Evolutionary conservation across 2,888 invertebrate genomes (phyloP), one percentile per base, ranked within the genome.

Genomic region (Apodemia mormo): DNA sequence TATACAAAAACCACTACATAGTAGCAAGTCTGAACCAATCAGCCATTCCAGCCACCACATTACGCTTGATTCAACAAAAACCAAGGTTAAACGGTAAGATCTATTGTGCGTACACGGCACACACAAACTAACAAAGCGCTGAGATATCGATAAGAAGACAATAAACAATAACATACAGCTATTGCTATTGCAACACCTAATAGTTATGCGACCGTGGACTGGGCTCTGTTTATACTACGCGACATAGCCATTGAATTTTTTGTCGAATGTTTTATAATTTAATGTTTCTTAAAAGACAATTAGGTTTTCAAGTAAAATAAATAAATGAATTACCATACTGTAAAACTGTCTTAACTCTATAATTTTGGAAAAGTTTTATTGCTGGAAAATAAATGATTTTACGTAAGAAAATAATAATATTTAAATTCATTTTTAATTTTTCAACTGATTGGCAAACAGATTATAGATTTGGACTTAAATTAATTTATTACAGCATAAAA

Each of bases 121-220:
- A 83, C 82, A 80, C 82, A 82, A 80, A 82, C 82, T 78, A 83
- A 85, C 85, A 87, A 85, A 85, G 86, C 81, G 72, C 74, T 80
- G 73, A 87, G 84, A 87, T 86, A 89, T 89, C 88, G 90, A 92
- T 92, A 91, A 90, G 89, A 91, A 92, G 80, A 92, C 92, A 93
- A 93, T 92, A 90, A 90, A 93, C 92, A 92, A 93, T 92, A 92
- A 91, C 90, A 88, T 81, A 85, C 84, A 52, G 80, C 80, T 85
- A 85, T 85, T 85, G 83, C 85, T 75, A 77, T 87, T 87, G 86
- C 87, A 83, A 87, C 85, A 85, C 79, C 70, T 76, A 77, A 77
- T 80, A 77, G 81, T 82, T 85, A 84, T 84, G 86, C 80, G 86
- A 84, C 85, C 82, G 82, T 85, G 83, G 82, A 82, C 81, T 78